Base-by-base conservation (phyloP, 2,113 vertebrate species). In the Melanotaenia duboulayi region DNA sequence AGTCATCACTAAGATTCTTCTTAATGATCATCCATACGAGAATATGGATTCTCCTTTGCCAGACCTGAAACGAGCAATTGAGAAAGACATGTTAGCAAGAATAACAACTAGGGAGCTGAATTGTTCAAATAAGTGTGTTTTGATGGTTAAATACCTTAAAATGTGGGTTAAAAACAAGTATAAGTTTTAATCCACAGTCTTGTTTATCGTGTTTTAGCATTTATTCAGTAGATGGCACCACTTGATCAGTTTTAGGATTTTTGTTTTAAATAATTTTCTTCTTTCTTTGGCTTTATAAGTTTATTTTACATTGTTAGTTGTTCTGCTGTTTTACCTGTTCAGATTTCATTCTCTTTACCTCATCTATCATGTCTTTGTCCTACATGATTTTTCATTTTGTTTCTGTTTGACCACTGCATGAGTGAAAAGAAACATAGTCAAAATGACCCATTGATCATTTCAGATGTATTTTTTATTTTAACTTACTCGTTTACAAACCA, bases 31-130 rank as follows among this genome's bases (percentile, higher is more conserved):
- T 91, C 71, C 88, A 93, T 92, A 40, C 87, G 90, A 23, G 84
- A 28, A 20, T 93, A 92, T 25, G 91, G 88, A 57, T 89, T 91
- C 58, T 85, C 81, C 80, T 90, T 90, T 22, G 89, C 59, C 61
- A 93, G 16, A 71, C 91, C 92, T 93, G 62, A n/a, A 81, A 85
- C 59, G 4, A 68, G 59, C 7, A 70, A 68, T 16, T 1, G 12
- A 84, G 20, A 71, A 72, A 11, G 51, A 51, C 0, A 8, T 24
- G 32, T 22, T 4, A 23, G 22, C 6, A 37, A 17, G 19, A 37
- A 35, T 2, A 9, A 11, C n/a, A 20, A 4, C n/a, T 35, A 65
- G 4, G 7, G 56, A 66, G 7, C 37, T 28, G 3, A 62, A 37
- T 44, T 60, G 56, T 40, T 58, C 11, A 56, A 2, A 25, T 48